Conservation (phyloP, 64 coral and sea anemone genomes). For the Astreopora myriophthalma region DNA sequence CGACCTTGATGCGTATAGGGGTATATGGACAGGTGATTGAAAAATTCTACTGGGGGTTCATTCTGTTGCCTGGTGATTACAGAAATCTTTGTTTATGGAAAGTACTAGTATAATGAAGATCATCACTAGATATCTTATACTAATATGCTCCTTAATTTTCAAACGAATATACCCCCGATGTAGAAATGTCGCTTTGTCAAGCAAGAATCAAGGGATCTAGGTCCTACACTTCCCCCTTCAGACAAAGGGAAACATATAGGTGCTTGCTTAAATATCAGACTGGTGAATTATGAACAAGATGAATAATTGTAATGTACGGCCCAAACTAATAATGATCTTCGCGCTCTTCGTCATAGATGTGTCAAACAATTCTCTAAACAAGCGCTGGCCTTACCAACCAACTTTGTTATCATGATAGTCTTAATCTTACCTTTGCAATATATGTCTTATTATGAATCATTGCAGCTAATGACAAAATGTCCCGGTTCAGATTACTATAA, state of each 20-base stretch:
- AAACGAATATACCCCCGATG: neutral
- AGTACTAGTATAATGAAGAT: neutral
- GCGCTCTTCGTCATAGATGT: neutral
- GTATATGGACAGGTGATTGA: too few relatives aligned
- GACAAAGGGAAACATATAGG: conserved; percentile 18
- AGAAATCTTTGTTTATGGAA: neutral
- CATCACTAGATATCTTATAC: neutral
- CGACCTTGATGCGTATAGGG: neutral
- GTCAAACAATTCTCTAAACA: conserved; percentile 15
- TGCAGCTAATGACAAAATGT: neutral
- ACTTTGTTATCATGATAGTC: neutral
- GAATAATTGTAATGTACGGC: neutral
- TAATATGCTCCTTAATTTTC: neutral
- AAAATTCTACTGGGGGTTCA: neutral
- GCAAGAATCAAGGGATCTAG: conserved; percentile 1
- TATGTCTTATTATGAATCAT: neutral
- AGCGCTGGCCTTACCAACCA: neutral
- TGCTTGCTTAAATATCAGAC: conserved; percentile 15
- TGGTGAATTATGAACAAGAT: conserved; percentile 12
- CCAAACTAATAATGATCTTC: neutral
- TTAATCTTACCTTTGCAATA: neutral
- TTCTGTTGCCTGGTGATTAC: neutral
- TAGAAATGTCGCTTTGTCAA: conserved; percentile 23
- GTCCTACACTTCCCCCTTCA: conserved; percentile 14
- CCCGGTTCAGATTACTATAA: neutral